Evolutionary conservation across 2,797 vertebrate genomes (phyloP).

Genomic region (Enteromius viviparus): DNA sequence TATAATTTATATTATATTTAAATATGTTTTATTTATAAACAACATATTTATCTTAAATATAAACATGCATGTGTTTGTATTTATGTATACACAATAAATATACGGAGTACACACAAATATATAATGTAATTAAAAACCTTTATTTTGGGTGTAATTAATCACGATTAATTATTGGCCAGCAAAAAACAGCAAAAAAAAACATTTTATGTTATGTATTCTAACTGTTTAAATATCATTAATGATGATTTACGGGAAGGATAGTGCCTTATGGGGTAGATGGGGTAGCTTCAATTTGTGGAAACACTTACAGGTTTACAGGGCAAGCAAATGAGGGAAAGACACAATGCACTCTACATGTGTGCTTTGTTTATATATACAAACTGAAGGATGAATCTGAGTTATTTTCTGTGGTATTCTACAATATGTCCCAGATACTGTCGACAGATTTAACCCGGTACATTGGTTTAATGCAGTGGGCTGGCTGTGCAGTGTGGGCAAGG

Average conservation of each 20-base stretch:
- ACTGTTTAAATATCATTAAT: neutral
- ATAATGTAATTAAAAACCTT: too few species aligned
- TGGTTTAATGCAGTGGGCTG: conserved; percentile 27
- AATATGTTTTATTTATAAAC: too few species aligned
- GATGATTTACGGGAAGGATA: neutral
- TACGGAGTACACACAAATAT: too few species aligned
- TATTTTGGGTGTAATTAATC: too few species aligned
- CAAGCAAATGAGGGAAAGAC: neutral
- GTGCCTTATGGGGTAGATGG: neutral
- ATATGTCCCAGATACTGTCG: neutral
- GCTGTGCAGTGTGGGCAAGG: conserved; percentile 53
- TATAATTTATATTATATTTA: too few species aligned
- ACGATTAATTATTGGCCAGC: too few species aligned
- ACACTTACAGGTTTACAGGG: neutral
- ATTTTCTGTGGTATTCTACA: neutral
- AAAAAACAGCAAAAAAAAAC: too few species aligned
- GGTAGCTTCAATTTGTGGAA: neutral
- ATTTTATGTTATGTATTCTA: neutral
- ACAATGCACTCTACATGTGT: neutral
- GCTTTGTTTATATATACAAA: neutral
- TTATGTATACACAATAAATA: too few species aligned
- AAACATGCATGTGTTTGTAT: too few species aligned
- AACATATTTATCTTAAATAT: too few species aligned
- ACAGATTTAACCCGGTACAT: neutral
- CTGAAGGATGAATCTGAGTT: neutral